Evolutionary conservation across 2,113 vertebrate genomes (phyloP), one percentile per base, ranked within the genome.

Genomic region (Romanogobio albipinnatus): DNA sequence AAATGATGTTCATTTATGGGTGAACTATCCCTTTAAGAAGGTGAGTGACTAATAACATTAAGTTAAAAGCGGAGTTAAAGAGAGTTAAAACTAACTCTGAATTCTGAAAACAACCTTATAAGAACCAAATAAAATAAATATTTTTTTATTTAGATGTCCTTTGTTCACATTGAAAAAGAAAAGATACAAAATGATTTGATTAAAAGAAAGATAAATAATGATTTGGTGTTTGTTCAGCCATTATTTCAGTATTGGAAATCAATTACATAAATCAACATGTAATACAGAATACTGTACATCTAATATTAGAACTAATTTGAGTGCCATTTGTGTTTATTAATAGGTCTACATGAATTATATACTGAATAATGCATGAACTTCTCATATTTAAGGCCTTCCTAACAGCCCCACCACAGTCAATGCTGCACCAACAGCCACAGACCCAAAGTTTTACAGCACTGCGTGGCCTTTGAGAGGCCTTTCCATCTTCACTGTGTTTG

Each of bases 401-500:
- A 74, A 74, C n/a, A 49, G 45, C 13, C n/a, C 43, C 14, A 51
- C 24, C 73, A 75, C 43, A 45, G 9, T 61, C 10, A 59, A 24
- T 59, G 3, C 33, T 78, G 29, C 7, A 70, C 33, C 11, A 36
- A 74, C 17, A 76, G 9, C 33, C 29, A 47, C 22, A 36, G 59
- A 64, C 26, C 47, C 19, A 62, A 47, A 66, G 85, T 82, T 76
- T 59, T 47, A 88, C 39, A 81, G 76, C 2, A 1, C 66, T 39
- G 64, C 11, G 73, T 87, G 86, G 79, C 73, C 87, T 86, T 90
- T 90, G 39, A 82, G 75, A 13, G 90, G 77, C 88, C 86, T 92
- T 82, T 91, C 86, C 77, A 95, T 88, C 77, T 91, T 93, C 59
- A 94, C 90, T 1, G 91, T 94, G 74, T 86, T 91, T 14, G 91